Conservation (phyloP, 2,113 vertebrate genomes). For the Lagopus muta region DNA sequence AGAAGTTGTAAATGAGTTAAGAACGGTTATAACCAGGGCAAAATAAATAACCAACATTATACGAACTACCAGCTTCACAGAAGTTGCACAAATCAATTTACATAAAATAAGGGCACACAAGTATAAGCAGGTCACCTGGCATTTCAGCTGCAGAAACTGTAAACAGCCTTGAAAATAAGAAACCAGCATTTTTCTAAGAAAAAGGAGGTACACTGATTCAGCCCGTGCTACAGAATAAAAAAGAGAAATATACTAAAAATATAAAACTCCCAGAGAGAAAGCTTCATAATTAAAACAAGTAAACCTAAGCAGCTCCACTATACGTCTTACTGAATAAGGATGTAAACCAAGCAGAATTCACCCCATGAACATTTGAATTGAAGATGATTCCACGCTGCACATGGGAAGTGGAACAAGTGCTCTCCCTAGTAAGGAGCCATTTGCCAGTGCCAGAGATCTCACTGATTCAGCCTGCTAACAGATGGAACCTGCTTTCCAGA, state of each 20-base stretch:
- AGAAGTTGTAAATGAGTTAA: not conserved
- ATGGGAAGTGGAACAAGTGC: not conserved
- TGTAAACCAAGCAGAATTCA: not conserved
- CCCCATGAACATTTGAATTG: not conserved
- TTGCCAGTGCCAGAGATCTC: accelerated
- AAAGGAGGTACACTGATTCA: not conserved
- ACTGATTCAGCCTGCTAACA: not conserved
- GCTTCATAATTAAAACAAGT: not conserved
- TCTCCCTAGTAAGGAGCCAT: not conserved
- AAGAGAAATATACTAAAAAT: not conserved
- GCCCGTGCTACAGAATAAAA: not conserved
- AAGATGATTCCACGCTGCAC: not conserved
- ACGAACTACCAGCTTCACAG: not conserved
- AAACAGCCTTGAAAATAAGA: not conserved
- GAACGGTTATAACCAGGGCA: not conserved
- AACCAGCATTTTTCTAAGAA: not conserved
- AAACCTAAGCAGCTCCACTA: accelerated
- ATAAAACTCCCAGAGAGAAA: not conserved
- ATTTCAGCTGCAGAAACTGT: not conserved
- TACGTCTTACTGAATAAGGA: not conserved
- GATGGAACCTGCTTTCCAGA: accelerated
- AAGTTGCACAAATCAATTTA: not conserved
- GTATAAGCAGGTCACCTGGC: not conserved
- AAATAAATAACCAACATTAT: not conserved
- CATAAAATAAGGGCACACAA: accelerated